Percentiles rank a stretch among this genome's conserved stretches.
phyloP scores from a whole-genome alignment of 92 coral and sea anemone species.

The Plumapathes pennacea region DNA sequence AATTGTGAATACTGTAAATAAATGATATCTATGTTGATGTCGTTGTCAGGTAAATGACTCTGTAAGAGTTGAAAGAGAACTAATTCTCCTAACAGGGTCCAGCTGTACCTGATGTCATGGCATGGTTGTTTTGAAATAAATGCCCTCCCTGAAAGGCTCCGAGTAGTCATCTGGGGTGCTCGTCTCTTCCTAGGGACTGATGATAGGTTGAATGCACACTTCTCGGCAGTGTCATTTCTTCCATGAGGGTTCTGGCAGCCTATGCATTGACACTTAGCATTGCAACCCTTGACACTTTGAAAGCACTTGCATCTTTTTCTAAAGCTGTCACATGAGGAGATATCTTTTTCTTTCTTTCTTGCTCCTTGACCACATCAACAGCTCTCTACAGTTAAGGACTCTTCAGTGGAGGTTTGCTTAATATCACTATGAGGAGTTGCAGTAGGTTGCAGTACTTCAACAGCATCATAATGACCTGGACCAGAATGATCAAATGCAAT shows the following conservation, averaged over 20 bases:
- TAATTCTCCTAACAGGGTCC: too few species aligned
- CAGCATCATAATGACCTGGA: slow-evolving; percentile 3
- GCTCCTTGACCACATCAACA: slow-evolving; percentile 42
- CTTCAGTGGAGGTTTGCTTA: background rate
- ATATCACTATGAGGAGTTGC: background rate
- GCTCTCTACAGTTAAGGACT: too few species aligned
- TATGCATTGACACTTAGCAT: slow-evolving; percentile 3
- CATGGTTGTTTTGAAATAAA: background rate
- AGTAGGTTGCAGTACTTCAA: too few species aligned
- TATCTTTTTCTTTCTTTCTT: slow-evolving; percentile 32
- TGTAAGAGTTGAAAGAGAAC: too few species aligned
- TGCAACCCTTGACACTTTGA: slow-evolving; percentile 32
- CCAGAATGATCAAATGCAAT: slow-evolving; percentile 12
- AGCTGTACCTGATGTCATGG: too few species aligned
- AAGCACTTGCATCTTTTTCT: slow-evolving; percentile 59
- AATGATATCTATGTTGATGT: too few species aligned
- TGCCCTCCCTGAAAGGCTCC: slow-evolving; percentile 18
- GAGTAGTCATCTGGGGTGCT: slow-evolving; percentile 1
- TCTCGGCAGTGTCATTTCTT: background rate
- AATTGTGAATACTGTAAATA: too few species aligned
- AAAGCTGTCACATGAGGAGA: slow-evolving; percentile 32
- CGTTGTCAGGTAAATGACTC: too few species aligned
- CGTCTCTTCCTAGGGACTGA: slow-evolving; percentile 1
- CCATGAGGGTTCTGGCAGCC: slow-evolving; percentile 20
- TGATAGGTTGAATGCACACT: background rate